These are phyloP conservation scores for Icerya purchasi DNA, from an alignment of 2,888 invertebrate species.

Conservation along the genomic window DNA sequence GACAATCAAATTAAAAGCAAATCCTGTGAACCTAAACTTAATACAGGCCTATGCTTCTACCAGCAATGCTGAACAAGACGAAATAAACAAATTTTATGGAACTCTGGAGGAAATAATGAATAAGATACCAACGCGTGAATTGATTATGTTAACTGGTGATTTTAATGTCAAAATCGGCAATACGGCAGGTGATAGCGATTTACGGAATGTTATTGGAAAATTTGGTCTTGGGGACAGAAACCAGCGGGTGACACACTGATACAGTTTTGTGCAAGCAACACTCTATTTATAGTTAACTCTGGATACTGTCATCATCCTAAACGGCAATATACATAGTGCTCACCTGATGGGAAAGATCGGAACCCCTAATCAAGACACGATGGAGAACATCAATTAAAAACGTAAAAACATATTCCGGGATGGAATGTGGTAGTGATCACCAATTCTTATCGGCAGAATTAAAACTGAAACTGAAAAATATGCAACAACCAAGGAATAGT, in stretches of 20 bases:
- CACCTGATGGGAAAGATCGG: too few species aligned
- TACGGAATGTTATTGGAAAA: neutral
- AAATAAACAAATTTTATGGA: neutral
- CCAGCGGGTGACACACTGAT: too few species aligned
- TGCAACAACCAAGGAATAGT: too few species aligned
- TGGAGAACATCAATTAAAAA: constrained; percentile 5
- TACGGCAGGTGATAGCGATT: neutral
- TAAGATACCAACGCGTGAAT: neutral
- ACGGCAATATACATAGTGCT: too few species aligned
- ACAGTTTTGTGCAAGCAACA: neutral
- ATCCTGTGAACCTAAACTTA: neutral
- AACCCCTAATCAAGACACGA: too few species aligned
- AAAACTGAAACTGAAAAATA: too few species aligned
- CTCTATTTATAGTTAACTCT: too few species aligned
- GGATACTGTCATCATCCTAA: too few species aligned
- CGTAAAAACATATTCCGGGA: neutral
- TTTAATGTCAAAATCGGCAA: neutral
- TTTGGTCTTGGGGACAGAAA: neutral
- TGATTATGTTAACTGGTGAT: neutral
- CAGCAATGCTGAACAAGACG: neutral
- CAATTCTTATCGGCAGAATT: neutral
- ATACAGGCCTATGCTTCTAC: neutral
- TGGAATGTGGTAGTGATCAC: neutral
- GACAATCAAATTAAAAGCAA: neutral
- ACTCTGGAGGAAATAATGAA: neutral